Conservation (phyloP, 2,888 invertebrate species). For the Phaonia tiefii region DNA sequence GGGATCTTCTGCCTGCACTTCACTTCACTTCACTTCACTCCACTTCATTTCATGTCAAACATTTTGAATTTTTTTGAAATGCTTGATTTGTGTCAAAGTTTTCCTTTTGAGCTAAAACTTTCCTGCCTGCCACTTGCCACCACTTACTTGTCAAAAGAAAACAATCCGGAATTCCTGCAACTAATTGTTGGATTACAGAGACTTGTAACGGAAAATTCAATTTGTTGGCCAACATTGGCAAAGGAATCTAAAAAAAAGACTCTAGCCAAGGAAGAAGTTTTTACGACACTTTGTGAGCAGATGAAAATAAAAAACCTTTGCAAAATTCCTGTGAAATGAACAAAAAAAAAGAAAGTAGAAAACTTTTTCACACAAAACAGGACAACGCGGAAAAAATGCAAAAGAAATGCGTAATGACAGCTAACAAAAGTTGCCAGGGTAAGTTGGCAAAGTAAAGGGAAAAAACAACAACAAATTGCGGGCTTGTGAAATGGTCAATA, state of each 20-base stretch:
- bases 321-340: slow-evolving; percentile 47
- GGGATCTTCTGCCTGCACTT: slow-evolving; percentile 70
- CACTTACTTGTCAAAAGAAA: slow-evolving; percentile 27
- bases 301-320: slow-evolving; percentile 36
- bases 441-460: slow-evolving; percentile 34
- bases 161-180: slow-evolving; percentile 60
- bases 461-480: not conserved
- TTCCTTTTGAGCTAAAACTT: slow-evolving; percentile 56
- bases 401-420: slow-evolving; percentile 69
- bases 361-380: slow-evolving; percentile 54
- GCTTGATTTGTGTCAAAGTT: slow-evolving; percentile 71
- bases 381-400: slow-evolving; percentile 35
- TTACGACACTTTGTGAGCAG: slow-evolving; percentile 46
- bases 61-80: slow-evolving; percentile 68
- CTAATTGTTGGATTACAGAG: slow-evolving; percentile 79
- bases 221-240: slow-evolving; percentile 65
- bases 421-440: slow-evolving; percentile 65
- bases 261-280: slow-evolving; percentile 59
- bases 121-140: slow-evolving; percentile 50
- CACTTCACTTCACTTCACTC: too few relatives aligned
- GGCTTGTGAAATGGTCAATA: not conserved
- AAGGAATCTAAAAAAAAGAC: slow-evolving; percentile 27
- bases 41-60: slow-evolving; percentile 46
- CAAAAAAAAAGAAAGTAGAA: slow-evolving; percentile 55
- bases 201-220: slow-evolving; percentile 74